A percentile compares a stretch with the other conserved stretches of the same genome.
Conservation (phyloP, 2,113 vertebrate species). For the Dryoscopus gambensis region DNA sequence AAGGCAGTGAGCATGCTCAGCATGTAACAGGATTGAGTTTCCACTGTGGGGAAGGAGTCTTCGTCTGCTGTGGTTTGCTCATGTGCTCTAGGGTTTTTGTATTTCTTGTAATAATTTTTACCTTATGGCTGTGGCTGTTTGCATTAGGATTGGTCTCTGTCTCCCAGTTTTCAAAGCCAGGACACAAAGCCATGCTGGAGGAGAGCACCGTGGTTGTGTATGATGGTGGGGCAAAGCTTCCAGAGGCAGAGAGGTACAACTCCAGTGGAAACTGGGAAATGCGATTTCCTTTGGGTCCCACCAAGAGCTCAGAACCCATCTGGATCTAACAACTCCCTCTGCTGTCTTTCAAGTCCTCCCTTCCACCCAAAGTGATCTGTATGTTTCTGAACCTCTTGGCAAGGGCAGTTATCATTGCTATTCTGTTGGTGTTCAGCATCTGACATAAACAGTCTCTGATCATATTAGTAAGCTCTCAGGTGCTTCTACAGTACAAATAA, state of each 20-base stretch:
- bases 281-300: not conserved
- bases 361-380: not conserved
- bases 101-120: not conserved
- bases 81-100: not conserved
- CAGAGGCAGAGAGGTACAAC: not conserved
- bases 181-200: not conserved
- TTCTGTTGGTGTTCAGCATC: conserved; percentile 5
- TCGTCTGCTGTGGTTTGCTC: not conserved
- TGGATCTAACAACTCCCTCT: not conserved
- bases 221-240: not conserved
- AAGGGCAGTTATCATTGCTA: conserved; percentile 33
- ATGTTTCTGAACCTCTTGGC: not conserved
- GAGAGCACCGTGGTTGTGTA: not conserved
- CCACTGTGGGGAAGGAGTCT: not conserved
- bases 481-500: conserved; percentile 29
- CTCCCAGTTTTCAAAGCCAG: not conserved
- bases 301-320: not conserved
- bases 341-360: not conserved
- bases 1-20: not conserved
- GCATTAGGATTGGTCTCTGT: not conserved
- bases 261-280: not conserved
- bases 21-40: not conserved
- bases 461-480: conserved; percentile 27
- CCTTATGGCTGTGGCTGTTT: not conserved
- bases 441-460: conserved; percentile 29